Evolutionary conservation across 2,888 invertebrate species (phyloP).

Genomic region (Apodemia hepburni): DNA sequence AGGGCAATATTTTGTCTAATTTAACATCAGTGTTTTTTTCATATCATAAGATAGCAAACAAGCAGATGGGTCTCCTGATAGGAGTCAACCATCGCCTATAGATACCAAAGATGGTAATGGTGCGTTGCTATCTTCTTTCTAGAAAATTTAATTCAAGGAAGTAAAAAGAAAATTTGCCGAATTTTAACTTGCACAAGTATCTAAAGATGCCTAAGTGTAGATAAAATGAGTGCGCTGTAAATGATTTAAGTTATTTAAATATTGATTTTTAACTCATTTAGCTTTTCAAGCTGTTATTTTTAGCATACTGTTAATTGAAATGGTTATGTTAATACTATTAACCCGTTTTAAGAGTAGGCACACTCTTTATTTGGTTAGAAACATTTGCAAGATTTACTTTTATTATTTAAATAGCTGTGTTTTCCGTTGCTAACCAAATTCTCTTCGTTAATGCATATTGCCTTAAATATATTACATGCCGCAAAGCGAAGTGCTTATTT

Average conservation of each 20-base stretch:
- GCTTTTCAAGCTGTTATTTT: conserved; percentile 47
- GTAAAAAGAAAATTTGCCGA: conserved; percentile 24
- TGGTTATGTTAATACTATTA: conserved; percentile 54
- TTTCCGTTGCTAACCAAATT: conserved; percentile 2
- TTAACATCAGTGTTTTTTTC: no score
- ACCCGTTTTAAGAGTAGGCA: conserved; percentile 41
- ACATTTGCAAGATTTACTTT: conserved; percentile 18
- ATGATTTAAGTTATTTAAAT: conserved; percentile 47
- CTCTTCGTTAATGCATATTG: background rate
- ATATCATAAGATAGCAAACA: no score
- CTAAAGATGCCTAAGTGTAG: conserved; percentile 26
- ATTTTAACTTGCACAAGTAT: conserved; percentile 29
- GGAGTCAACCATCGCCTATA: no score
- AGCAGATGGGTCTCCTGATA: no score
- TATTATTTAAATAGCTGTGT: conserved; percentile 10
- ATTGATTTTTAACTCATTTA: conserved; percentile 36
- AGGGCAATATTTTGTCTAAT: no score
- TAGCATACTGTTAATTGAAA: conserved; percentile 61
- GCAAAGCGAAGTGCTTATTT: no score
- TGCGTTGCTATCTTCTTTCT: no score
- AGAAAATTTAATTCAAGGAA: background rate
- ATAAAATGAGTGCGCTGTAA: conserved; percentile 28
- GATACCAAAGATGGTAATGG: no score
- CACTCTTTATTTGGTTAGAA: conserved; percentile 37
- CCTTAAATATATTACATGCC: no score